Conservation (phyloP, 53 echinoderm and acorn worm species). For the Stichopus horrens region DNA sequence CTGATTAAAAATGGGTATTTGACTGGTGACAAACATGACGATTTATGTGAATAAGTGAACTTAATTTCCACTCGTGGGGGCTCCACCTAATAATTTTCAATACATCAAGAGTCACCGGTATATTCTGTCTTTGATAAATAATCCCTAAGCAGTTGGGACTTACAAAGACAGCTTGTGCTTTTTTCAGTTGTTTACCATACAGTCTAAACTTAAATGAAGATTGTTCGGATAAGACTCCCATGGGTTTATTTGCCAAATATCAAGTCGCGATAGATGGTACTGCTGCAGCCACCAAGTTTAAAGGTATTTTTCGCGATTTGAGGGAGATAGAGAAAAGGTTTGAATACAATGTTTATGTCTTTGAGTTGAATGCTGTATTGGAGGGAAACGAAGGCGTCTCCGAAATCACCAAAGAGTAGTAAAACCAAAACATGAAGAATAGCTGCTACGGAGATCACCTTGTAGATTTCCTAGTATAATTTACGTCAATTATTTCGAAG, state of each 20-base stretch:
- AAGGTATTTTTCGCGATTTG: conserved; percentile 26
- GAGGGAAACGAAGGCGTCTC: background rate
- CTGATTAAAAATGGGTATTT: conserved; percentile 44
- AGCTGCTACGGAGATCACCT: background rate
- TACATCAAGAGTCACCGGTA: conserved; percentile 11
- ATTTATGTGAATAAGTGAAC: conserved; percentile 45
- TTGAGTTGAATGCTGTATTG: background rate
- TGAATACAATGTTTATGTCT: conserved; percentile 46
- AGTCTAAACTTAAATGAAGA: background rate
- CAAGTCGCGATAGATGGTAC: background rate
- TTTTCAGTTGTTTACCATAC: conserved; percentile 45
- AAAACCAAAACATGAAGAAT: background rate
- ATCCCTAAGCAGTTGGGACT: background rate
- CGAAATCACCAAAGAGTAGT: background rate
- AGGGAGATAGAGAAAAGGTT: conserved; percentile 26
- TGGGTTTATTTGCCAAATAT: conserved; percentile 25
- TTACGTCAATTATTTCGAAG: conserved; percentile 8
- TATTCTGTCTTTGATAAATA: background rate
- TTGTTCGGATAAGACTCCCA: conserved; percentile 13
- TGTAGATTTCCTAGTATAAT: background rate
- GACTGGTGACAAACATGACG: conserved; percentile 34
- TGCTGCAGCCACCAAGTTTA: background rate
- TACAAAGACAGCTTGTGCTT: conserved; percentile 49
- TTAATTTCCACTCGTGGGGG: conserved; percentile 31
- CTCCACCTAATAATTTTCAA: background rate